Evolutionary conservation across 2,797 vertebrate species (phyloP).

Genomic region (Gouania willdenowi): DNA sequence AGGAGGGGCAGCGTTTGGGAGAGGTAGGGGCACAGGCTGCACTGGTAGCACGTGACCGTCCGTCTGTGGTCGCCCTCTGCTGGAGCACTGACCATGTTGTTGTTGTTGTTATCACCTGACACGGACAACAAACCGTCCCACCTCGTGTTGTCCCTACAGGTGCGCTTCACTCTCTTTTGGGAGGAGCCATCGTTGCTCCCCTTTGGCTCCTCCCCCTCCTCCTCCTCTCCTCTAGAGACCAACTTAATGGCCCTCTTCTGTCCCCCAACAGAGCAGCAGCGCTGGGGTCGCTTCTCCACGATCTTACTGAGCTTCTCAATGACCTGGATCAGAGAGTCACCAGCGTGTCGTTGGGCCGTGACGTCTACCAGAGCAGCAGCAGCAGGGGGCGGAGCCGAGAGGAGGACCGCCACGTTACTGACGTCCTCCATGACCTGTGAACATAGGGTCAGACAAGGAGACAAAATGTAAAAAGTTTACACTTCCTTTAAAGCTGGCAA

Average conservation of each 20-base stretch:
- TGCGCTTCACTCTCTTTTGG: constrained; percentile 66
- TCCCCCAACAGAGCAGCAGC: constrained; percentile 77
- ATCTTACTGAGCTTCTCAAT: constrained; percentile 97
- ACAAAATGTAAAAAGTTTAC: background rate
- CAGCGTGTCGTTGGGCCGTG: constrained; percentile 68
- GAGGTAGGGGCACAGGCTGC: constrained; percentile 88
- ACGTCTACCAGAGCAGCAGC: background rate
- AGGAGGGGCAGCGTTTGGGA: constrained; percentile 82
- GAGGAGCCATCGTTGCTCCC: constrained; percentile 63
- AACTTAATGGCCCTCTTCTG: constrained; percentile 80
- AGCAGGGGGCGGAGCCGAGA: constrained; percentile 67
- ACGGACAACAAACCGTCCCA: too few species aligned
- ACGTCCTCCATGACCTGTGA: constrained; percentile 88
- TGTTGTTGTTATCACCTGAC: constrained; percentile 39
- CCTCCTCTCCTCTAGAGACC: constrained; percentile 36
- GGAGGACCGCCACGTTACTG: constrained; percentile 77
- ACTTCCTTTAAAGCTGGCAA: too few species aligned
- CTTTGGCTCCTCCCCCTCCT: constrained; percentile 46
- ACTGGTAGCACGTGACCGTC: constrained; percentile 89
- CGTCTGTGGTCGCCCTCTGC: constrained; percentile 50
- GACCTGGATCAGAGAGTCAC: constrained; percentile 91
- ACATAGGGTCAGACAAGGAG: constrained; percentile 1
- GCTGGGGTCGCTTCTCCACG: constrained; percentile 86
- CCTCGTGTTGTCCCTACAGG: constrained; percentile 6
- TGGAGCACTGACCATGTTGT: constrained; percentile 3